Evolutionary conservation across 1,140 invertebrate species (phyloP).

Genomic region (Drosophila simulans): DNA sequence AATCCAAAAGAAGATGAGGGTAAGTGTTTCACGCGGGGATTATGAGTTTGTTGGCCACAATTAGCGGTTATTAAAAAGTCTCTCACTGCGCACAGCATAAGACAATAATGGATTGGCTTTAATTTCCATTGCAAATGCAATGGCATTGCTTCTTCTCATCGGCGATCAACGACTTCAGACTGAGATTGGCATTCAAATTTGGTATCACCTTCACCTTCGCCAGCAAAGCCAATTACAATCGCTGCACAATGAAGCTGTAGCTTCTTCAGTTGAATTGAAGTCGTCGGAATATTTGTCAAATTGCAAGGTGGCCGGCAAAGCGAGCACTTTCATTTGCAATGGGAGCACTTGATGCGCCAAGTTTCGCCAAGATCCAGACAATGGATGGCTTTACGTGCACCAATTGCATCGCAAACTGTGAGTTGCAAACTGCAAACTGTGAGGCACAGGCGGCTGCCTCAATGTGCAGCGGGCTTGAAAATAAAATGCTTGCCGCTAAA

Average conservation of each 20-base stretch:
- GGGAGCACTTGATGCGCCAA: slow-evolving; percentile 64
- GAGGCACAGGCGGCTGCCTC: slow-evolving; percentile 32
- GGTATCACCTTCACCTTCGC: slow-evolving; percentile 28
- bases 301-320: slow-evolving; percentile 61
- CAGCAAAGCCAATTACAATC: slow-evolving; percentile 36
- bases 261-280: slow-evolving; percentile 56
- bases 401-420: slow-evolving; percentile 41
- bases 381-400: slow-evolving; percentile 64
- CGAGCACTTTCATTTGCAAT: slow-evolving; percentile 70
- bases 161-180: slow-evolving; percentile 29
- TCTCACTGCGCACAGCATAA: slow-evolving; percentile 25
- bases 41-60: slow-evolving; percentile 48
- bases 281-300: slow-evolving; percentile 69
- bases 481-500: slow-evolving; percentile 58
- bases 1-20: slow-evolving; percentile 56
- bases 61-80: slow-evolving; percentile 54
- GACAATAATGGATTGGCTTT: slow-evolving; percentile 19
- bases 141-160: slow-evolving; percentile 13
- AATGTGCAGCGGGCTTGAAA: slow-evolving; percentile 70
- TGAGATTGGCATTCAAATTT: slow-evolving; percentile 7
- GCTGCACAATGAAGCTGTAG: slow-evolving; percentile 55
- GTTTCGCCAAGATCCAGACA: slow-evolving; percentile 61
- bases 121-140: slow-evolving; percentile 60
- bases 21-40: slow-evolving; percentile 49
- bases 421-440: too few species aligned